Evolutionary conservation across 2,888 invertebrate species (phyloP).

Genomic region (Microctonus aethiopoides): DNA sequence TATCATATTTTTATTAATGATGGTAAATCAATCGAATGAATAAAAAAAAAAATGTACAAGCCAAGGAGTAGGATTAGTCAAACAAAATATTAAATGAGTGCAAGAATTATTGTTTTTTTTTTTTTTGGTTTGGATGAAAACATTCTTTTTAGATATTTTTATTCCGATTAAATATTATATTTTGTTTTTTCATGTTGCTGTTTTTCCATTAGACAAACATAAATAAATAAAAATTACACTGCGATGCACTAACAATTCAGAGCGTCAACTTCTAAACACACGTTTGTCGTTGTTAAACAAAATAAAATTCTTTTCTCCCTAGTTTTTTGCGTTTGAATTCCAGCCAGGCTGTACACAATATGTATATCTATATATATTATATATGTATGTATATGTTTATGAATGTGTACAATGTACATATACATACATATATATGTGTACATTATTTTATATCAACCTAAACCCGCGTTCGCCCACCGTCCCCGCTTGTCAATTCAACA

Average conservation of each 20-base stretch:
- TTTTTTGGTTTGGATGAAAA: neutral
- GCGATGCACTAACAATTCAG: conserved; percentile 55
- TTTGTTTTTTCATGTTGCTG: conserved; percentile 38
- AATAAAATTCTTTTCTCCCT: neutral
- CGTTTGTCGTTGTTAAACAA: conserved; percentile 1
- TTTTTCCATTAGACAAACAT: conserved; percentile 57
- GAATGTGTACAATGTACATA: too few species aligned
- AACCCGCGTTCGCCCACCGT: neutral
- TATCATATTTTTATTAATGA: neutral
- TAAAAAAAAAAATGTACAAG: neutral
- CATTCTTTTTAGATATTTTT: conserved; percentile 49
- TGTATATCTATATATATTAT: too few species aligned
- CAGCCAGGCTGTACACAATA: neutral
- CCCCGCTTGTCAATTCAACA: conserved; percentile 1
- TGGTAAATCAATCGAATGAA: neutral
- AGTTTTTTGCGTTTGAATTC: neutral
- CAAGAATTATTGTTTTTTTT: conserved; percentile 3
- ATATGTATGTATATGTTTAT: neutral
- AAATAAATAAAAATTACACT: conserved; percentile 62
- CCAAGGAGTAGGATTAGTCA: neutral
- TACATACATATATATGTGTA: too few species aligned
- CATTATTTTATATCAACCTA: neutral
- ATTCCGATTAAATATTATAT: conserved; percentile 43
- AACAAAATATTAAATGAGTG: conserved; percentile 1
- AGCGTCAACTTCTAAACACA: conserved; percentile 48